These are phyloP conservation scores for Ooceraea biroi DNA, from an alignment of 1,140 invertebrate genomes.

Conservation along the genomic window DNA sequence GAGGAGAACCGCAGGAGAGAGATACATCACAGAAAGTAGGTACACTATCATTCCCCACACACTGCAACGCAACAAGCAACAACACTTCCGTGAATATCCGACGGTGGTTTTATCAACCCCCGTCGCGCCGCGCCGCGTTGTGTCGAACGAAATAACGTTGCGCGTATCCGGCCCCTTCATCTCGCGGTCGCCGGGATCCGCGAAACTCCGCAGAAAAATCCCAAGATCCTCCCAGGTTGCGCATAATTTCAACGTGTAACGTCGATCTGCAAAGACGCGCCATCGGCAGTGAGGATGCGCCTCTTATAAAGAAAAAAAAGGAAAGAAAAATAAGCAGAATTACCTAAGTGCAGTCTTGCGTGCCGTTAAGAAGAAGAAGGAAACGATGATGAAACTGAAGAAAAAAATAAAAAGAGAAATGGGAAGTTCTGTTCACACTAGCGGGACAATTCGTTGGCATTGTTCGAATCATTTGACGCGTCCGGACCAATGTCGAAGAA, in stretches of 20 bases:
- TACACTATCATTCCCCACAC: slow-evolving; percentile 26
- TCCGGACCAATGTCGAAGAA: slow-evolving; percentile 72
- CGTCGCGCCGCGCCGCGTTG: slow-evolving; percentile 42
- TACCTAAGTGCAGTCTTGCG: slow-evolving; percentile 42
- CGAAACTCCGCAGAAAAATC: slow-evolving; percentile 41
- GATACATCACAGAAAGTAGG: slow-evolving; percentile 46
- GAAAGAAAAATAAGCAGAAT: neutral
- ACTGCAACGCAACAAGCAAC: slow-evolving; percentile 33
- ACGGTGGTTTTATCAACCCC: neutral
- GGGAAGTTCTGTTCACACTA: slow-evolving; percentile 54
- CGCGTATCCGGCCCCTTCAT: slow-evolving; percentile 13
- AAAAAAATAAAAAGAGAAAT: neutral
- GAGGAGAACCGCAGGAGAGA: slow-evolving; percentile 30
- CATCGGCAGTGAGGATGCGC: slow-evolving; percentile 43
- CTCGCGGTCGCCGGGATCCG: slow-evolving; percentile 28
- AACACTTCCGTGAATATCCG: slow-evolving; percentile 21
- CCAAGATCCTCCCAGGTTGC: slow-evolving; percentile 28
- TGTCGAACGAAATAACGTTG: slow-evolving; percentile 52
- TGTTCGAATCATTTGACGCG: slow-evolving; percentile 70
- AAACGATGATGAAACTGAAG: neutral
- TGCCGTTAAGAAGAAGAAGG: slow-evolving; percentile 21
- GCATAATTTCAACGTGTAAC: slow-evolving; percentile 26
- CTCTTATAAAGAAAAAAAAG: neutral
- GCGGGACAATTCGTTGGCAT: slow-evolving; percentile 67
- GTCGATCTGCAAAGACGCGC: slow-evolving; percentile 33